Conservation (phyloP, 2,888 invertebrate genomes). For the Parelbella ahira region DNA sequence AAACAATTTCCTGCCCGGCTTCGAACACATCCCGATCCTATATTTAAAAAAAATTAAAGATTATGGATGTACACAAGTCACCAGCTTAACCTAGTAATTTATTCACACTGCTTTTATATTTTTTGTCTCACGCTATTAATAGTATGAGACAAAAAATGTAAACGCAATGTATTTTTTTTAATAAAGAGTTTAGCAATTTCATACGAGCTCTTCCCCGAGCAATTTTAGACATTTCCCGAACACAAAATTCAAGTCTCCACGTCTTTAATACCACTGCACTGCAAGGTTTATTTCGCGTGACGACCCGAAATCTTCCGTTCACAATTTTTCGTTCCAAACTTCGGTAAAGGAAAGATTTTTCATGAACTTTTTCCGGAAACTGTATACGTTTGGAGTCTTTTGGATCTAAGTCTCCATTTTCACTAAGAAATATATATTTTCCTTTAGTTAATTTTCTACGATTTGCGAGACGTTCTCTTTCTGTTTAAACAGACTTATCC, state of each 20-base stretch:
- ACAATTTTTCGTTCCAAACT: slow-evolving; percentile 17
- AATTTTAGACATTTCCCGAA: slow-evolving; percentile 1
- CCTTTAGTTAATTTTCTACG: neutral
- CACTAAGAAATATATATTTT: slow-evolving; percentile 1
- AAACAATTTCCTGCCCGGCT: no score
- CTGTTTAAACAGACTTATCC: no score
- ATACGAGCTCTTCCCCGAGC: no score
- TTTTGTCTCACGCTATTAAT: no score
- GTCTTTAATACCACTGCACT: slow-evolving; percentile 8
- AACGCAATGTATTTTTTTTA: no score
- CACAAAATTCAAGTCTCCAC: neutral
- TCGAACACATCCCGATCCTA: no score
- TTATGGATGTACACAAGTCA: no score
- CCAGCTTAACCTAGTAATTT: no score
- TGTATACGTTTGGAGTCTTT: slow-evolving; percentile 15
- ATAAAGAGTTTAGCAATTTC: no score
- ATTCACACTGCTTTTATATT: no score
- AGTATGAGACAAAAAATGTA: no score
- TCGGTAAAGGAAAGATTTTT: slow-evolving; percentile 22
- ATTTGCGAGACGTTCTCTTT: neutral
- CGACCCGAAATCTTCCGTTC: slow-evolving; percentile 18
- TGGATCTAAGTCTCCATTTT: slow-evolving; percentile 2
- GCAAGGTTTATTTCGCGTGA: slow-evolving; percentile 16
- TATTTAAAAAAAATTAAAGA: no score
- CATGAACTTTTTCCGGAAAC: slow-evolving; percentile 20